A percentile compares a stretch with the other conserved stretches of the same genome.
Evolutionary conservation across 2,888 invertebrate genomes (phyloP).

Genomic region (Heliconius hortense): DNA sequence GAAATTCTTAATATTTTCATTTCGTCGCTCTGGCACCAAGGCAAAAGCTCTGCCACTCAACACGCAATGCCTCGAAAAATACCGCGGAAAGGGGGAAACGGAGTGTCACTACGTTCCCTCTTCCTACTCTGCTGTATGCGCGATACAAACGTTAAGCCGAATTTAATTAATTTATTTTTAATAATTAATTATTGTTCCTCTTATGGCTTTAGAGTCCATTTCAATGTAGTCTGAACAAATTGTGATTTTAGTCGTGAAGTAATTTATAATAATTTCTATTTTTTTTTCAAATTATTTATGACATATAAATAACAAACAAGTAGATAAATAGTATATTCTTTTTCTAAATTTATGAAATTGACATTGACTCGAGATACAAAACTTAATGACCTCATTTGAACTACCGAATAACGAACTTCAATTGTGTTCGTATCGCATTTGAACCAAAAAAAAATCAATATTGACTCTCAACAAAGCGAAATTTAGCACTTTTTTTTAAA

Average conservation of each 20-base stretch:
- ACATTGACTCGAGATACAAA: constrained; percentile 46
- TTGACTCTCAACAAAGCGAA: constrained; percentile 72
- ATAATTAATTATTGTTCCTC: too few species aligned
- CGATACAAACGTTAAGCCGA: too few species aligned
- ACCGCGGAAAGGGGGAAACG: too few species aligned
- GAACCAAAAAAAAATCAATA: constrained; percentile 74
- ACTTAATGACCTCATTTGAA: constrained; percentile 70
- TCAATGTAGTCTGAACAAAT: background rate
- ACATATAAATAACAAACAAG: constrained; percentile 2
- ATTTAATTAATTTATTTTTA: too few species aligned
- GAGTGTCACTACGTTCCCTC: too few species aligned
- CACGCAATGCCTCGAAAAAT: too few species aligned
- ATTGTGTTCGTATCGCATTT: constrained; percentile 61
- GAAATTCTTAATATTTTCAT: too few species aligned
- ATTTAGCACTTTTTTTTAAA: constrained; percentile 77
- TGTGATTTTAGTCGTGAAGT: background rate
- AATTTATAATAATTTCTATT: background rate
- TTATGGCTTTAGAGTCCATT: background rate
- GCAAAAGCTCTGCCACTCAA: too few species aligned
- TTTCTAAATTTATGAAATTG: constrained; percentile 21
- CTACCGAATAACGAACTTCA: constrained; percentile 70
- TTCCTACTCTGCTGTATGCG: too few species aligned
- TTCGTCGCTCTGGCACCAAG: too few species aligned
- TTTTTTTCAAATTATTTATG: background rate
- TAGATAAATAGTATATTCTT: background rate